These are phyloP conservation scores for Encarsia formosa DNA, from an alignment of 2,888 invertebrate species.

Conservation along the genomic window DNA sequence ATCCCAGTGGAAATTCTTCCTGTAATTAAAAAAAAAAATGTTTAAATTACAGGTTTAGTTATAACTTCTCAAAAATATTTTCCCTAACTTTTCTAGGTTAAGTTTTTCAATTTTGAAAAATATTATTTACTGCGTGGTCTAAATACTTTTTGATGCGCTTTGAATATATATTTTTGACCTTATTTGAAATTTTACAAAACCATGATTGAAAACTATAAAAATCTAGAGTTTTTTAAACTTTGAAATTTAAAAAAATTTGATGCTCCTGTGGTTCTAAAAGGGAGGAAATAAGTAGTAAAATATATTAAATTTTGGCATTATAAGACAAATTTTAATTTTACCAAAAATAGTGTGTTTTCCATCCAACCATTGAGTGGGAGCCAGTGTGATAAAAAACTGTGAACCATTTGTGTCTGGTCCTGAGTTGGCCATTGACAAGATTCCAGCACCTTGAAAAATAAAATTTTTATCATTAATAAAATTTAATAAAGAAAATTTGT, in stretches of 20 bases:
- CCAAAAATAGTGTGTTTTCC: conserved; percentile 97
- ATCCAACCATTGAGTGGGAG: conserved; percentile 96
- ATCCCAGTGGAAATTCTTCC: conserved; percentile 80
- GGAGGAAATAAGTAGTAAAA: not conserved
- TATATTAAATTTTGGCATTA: not conserved
- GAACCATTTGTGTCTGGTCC: conserved; percentile 96
- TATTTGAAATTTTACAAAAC: no score
- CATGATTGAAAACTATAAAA: no score
- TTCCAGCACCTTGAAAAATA: conserved; percentile 58
- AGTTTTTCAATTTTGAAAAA: no score
- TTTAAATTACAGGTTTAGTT: not conserved
- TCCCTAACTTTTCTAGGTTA: no score
- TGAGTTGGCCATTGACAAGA: conserved; percentile 95
- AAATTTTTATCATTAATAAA: conserved; percentile 1
- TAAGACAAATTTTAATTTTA: conserved; percentile 23
- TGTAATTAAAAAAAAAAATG: conserved; percentile 36
- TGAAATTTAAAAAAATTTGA: no score
- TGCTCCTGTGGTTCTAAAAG: not conserved
- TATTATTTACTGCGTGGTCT: no score
- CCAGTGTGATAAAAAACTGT: conserved; percentile 96
- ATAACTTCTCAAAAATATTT: not conserved
- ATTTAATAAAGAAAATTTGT: not conserved
- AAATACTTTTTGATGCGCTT: no score
- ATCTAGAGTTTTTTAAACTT: no score
- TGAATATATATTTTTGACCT: no score